Base-by-base conservation (phyloP, 2,113 vertebrate genomes). In the Zosterops japonicus region DNA sequence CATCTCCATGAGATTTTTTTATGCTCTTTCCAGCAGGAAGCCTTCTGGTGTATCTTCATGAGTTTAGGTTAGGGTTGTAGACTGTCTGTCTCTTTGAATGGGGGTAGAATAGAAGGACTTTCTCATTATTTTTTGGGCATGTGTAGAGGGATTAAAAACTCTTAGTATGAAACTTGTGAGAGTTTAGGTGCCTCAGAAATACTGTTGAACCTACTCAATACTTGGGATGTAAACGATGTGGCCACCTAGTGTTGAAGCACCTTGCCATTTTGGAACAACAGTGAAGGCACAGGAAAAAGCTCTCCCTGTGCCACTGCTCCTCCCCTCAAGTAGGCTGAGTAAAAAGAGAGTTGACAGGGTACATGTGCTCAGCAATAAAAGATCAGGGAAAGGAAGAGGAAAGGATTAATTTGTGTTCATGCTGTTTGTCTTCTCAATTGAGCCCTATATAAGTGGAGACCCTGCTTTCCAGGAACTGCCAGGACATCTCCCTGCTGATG, bases 241-340 rank as follows among this genome's bases (percentile, higher is more conserved):
- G 90, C 84, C 90, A 94, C 61, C 90, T 89, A 84, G 84, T 91
- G 70, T 96, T 91, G 27, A 74, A 74, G n/a, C 68, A 81, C 25
- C 41, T 94, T 89, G 63, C 18, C 31, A 3, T 69, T 90, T 61
- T 89, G 67, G 17, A 77, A 57, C n/a, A 49, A 5, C 8, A 25
- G 0, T 49, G 71, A 60, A 61, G n/a, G 53, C 33, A 41, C 11
- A 47, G 44, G 24, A 89, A 36, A 56, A 60, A 14, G 13, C 33
- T 71, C 15, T 36, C 10, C 24, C 8, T 44, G 39, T 39, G 20
- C 46, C 24, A 5, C 21, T 72, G 12, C 8, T 31, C 17, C 14
- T 67, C 7, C 18, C 11, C 3, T 12, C 1, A 0, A 2, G 29
- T 5, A 29, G 17, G 8, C 27, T 81, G 41, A 42, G 28, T 24